Evolutionary conservation across 2,113 vertebrate species (phyloP).

Genomic region (Dicrurus megarhynchus): DNA sequence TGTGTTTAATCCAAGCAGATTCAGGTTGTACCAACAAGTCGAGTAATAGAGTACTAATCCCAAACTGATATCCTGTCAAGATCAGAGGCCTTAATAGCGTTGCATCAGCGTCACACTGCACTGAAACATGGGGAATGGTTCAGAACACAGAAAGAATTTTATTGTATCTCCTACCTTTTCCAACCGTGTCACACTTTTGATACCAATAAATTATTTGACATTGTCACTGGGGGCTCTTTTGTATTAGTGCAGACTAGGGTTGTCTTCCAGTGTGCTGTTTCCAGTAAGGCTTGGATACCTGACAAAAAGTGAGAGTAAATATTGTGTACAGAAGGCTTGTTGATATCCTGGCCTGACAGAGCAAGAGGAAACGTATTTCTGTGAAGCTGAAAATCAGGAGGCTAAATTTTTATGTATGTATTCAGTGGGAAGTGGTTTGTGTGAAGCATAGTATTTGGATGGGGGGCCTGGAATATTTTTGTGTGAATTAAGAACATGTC

Average conservation of each 20-base stretch:
- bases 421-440: neutral
- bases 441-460: neutral
- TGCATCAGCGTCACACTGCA: neutral
- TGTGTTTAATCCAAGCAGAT: neutral
- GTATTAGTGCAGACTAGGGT: neutral
- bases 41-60: neutral
- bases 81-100: neutral
- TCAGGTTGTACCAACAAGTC: neutral
- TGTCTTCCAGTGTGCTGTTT: neutral
- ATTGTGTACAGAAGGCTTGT: neutral
- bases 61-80: neutral
- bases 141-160: neutral
- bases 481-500: neutral
- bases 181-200: neutral
- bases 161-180: neutral
- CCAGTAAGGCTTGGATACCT: neutral
- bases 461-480: neutral
- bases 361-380: neutral
- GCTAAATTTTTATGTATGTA: neutral
- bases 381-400: neutral
- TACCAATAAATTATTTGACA: neutral
- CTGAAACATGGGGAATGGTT: neutral
- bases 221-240: neutral
- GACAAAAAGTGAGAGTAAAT: neutral
- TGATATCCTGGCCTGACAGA: neutral